Percentiles rank a stretch among this genome's conserved stretches.
Evolutionary conservation across 2,113 vertebrate genomes (phyloP).

Genomic region (Solea senegalensis): DNA sequence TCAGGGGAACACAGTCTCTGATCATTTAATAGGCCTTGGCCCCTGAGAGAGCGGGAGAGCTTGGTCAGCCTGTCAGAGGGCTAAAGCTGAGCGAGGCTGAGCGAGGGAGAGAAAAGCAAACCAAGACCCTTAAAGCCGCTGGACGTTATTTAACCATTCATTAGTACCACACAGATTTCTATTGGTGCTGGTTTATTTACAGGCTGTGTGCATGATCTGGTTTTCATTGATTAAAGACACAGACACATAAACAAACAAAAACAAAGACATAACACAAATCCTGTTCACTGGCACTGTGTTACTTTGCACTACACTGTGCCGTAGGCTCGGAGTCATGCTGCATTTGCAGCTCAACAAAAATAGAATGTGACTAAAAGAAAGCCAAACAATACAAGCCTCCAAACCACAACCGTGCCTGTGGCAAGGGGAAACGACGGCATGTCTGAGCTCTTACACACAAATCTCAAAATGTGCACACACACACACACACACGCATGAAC

Average conservation of each 20-base stretch:
- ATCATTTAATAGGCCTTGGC: constrained; percentile 72
- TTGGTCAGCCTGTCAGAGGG: constrained; percentile 68
- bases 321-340: constrained; percentile 56
- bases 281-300: constrained; percentile 26
- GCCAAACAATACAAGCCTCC: constrained; percentile 58
- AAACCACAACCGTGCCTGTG: constrained; percentile 54
- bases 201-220: constrained; percentile 23
- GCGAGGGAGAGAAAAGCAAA: constrained; percentile 13
- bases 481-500: constrained; percentile 1
- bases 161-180: constrained; percentile 31
- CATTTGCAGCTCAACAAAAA: constrained; percentile 67
- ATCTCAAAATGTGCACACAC: neutral
- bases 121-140: constrained; percentile 34
- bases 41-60: constrained; percentile 51
- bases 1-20: constrained; percentile 63
- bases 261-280: constrained; percentile 50
- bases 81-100: constrained; percentile 40
- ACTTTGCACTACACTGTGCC: constrained; percentile 42
- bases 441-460: constrained; percentile 37
- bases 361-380: constrained; percentile 69
- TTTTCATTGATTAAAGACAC: constrained; percentile 49
- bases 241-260: constrained; percentile 51
- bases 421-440: constrained; percentile 52
- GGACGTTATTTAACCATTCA: constrained; percentile 53
- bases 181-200: constrained; percentile 37